A percentile compares a stretch with the other conserved stretches of the same genome.
phyloP scores from a whole-genome alignment of 2,888 invertebrate genomes.

The Polydrusus pterygomalis region DNA sequence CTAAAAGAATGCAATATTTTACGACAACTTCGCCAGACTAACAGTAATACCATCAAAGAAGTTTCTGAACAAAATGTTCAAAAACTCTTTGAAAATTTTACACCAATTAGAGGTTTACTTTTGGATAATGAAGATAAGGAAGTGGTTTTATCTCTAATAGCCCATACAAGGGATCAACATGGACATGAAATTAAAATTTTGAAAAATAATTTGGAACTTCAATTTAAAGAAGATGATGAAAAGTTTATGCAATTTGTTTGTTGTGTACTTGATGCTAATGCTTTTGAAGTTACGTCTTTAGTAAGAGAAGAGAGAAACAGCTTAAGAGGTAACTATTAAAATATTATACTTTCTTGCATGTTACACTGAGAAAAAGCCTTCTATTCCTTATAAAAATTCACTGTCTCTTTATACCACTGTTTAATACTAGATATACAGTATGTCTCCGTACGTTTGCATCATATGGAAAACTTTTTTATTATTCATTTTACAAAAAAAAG shows the following conservation, averaged over 20 bases:
- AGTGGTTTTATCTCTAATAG: constrained; percentile 73
- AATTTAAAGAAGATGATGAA: constrained; percentile 75
- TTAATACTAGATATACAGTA: no score
- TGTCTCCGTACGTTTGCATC: no score
- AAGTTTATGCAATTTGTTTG: constrained; percentile 77
- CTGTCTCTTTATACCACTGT: no score
- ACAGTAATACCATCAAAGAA: constrained; percentile 2
- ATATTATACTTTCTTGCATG: no score
- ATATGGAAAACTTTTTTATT: no score
- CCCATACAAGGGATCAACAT: constrained; percentile 69
- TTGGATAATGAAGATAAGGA: constrained; percentile 72
- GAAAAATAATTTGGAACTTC: constrained; percentile 71
- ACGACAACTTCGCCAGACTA: constrained; percentile 70
- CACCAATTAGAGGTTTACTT: constrained; percentile 71
- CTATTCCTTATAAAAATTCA: no score
- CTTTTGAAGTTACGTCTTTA: constrained; percentile 77
- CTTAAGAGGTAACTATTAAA: constrained; percentile 69
- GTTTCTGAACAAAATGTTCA: not conserved
- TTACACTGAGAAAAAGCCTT: no score
- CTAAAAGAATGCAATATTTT: constrained; percentile 79
- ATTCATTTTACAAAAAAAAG: no score
- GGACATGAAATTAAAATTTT: constrained; percentile 77
- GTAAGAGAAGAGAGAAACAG: constrained; percentile 67
- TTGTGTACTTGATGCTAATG: constrained; percentile 79
- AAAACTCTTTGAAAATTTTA: constrained; percentile 69